These are phyloP conservation scores for Gasterosteus aculeatus DNA, from an alignment of 2,113 vertebrate genomes.

Conservation along the genomic window DNA sequence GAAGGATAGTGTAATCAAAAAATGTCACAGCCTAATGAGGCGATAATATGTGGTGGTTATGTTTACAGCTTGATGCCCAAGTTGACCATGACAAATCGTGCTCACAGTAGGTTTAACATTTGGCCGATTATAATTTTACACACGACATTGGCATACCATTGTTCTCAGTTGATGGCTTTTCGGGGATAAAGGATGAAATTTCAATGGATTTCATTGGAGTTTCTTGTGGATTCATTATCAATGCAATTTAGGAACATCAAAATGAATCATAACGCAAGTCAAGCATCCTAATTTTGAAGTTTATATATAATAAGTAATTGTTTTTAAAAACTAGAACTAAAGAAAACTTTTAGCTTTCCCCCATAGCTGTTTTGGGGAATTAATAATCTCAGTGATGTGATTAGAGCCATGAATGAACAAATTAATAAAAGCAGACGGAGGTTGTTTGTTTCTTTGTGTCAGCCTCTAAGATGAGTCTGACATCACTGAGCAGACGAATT, in stretches of 20 bases:
- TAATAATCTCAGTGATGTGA: conserved; percentile 36
- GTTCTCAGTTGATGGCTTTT: neutral
- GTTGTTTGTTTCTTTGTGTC: conserved; percentile 57
- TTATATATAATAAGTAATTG: conserved; percentile 1
- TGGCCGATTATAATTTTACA: neutral
- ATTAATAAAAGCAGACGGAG: conserved; percentile 44
- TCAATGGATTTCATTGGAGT: neutral
- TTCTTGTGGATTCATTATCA: neutral
- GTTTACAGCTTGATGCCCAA: neutral
- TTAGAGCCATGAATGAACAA: conserved; percentile 34
- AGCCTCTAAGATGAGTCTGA: conserved; percentile 52
- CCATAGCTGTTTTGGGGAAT: conserved; percentile 1
- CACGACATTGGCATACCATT: neutral
- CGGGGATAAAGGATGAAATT: too few species aligned
- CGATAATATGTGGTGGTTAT: neutral
- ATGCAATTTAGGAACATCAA: neutral
- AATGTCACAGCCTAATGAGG: neutral
- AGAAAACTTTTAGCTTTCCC: neutral
- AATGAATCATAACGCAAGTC: conserved; percentile 4
- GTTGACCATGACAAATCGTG: neutral
- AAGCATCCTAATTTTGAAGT: conserved; percentile 4
- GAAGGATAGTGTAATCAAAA: too few species aligned
- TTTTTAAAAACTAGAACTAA: conserved; percentile 17
- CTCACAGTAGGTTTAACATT: neutral
- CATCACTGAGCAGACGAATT: conserved; percentile 68